These are phyloP conservation scores for Azorinus chamasolen DNA, from an alignment of 2,888 invertebrate species.

Conservation along the genomic window DNA sequence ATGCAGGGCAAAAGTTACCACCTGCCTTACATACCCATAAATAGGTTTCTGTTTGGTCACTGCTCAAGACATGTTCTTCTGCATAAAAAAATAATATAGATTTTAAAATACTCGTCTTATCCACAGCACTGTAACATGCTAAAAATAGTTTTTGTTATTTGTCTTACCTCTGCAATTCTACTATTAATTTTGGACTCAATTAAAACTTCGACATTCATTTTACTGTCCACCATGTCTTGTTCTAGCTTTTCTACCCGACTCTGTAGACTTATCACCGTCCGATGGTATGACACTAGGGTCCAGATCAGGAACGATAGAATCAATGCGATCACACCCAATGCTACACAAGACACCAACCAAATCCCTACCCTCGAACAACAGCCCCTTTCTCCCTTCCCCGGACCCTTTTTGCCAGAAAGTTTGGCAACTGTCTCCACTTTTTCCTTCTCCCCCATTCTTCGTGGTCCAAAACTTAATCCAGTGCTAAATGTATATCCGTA, in stretches of 20 bases:
- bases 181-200: conserved; percentile 39
- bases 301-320: conserved; percentile 47
- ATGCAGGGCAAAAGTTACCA: no score
- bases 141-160: no score
- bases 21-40: no score
- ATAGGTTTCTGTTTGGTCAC: no score
- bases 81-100: no score
- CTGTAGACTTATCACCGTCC: conserved; percentile 46
- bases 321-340: conserved; percentile 38
- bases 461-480: neutral
- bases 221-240: conserved; percentile 37
- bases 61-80: no score
- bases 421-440: conserved; percentile 3
- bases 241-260: conserved; percentile 48
- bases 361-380: conserved; percentile 38
- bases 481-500: no score
- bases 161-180: conserved; percentile 46
- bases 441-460: conserved; percentile 27
- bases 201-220: conserved; percentile 44
- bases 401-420: neutral
- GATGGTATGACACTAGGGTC: conserved; percentile 55
- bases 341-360: conserved; percentile 35
- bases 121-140: no score
- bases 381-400: conserved; percentile 11
- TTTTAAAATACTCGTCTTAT: no score